Base-by-base conservation (phyloP, 1,140 invertebrate species). In the Phymorhynchus buccinoides region DNA sequence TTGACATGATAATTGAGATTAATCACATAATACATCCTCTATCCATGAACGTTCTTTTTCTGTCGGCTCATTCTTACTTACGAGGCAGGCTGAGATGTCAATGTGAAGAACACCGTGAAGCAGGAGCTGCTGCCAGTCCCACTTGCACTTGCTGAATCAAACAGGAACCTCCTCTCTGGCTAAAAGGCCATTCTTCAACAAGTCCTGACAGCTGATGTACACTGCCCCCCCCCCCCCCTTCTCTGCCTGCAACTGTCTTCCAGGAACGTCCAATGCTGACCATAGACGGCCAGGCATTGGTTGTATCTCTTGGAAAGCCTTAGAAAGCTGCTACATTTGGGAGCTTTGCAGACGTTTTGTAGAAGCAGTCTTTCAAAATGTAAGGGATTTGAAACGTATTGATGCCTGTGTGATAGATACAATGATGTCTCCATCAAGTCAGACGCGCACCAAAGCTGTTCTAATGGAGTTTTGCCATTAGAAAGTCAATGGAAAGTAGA, bases 391-490 rank as follows among this genome's bases (percentile, higher is more conserved):
- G 18, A 66, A 66, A 30, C 62, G 62, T n/a, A 66, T 66, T 30
- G 62, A 66, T 30, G n/a, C n/a, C 14, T 66, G 14, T 66, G 18
- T 27, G 62, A 66, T n/a, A 66, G 86, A 52, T 52, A 52, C 48
- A 52, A 52, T 18, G 12, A 52, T 9, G 86, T 18, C 22, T 52
- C 48, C 48, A 52, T 52, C 48, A 52, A 52, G 48, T 0, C 48
- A 52, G 22, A 52, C 48, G 22, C 48, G 48, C 0, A 52, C 12
- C 12, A 52, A 18, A 52, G n/a, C n/a, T n/a, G n/a, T n/a, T n/a
- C n/a, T 18, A 2, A 52, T 9, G 48, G 12, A 52, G 22, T 14
- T 9, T 52, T 52, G 12, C 22, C 48, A n/a, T n/a, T n/a, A n/a
- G n/a, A n/a, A 52, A 18, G 12, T 18, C 12, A 52, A 14, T 18